phyloP scores from a whole-genome alignment of 2,888 invertebrate genomes.

The Beris morrisii region DNA sequence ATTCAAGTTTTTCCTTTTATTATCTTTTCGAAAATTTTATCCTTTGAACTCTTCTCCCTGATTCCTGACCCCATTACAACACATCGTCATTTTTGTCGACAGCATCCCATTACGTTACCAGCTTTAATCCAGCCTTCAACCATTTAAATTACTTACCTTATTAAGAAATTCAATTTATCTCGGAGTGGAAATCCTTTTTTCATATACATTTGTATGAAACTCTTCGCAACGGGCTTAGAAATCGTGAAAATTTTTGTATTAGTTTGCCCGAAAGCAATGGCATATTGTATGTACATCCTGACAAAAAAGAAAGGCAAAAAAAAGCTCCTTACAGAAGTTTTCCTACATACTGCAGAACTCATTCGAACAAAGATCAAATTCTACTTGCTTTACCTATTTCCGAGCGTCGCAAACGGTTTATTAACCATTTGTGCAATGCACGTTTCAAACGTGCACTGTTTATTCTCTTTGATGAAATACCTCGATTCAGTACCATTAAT shows the following conservation, averaged over 20 bases:
- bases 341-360: not conserved
- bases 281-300: conserved; percentile 35
- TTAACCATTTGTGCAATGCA: conserved; percentile 26
- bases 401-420: conserved; percentile 29
- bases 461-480: conserved; percentile 29
- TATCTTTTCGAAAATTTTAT: too few relatives aligned
- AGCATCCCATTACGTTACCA: too few relatives aligned
- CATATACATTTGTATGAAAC: conserved; percentile 33
- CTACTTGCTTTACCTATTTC: conserved; percentile 25
- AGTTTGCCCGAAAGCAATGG: conserved; percentile 25
- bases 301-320: not conserved
- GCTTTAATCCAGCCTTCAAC: too few relatives aligned
- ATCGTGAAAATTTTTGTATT: conserved; percentile 24
- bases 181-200: conserved; percentile 34
- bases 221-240: conserved; percentile 28
- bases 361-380: too few relatives aligned
- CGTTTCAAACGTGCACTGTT: conserved; percentile 25
- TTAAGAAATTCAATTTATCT: conserved; percentile 30
- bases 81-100: too few relatives aligned
- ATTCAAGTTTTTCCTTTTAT: too few relatives aligned
- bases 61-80: too few relatives aligned
- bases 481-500: conserved; percentile 21
- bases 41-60: too few relatives aligned
- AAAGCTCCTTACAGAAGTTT: not conserved
- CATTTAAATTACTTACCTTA: conserved; percentile 23